Conservation (phyloP, 2,797 vertebrate genomes). For the Crotalus adamanteus region DNA sequence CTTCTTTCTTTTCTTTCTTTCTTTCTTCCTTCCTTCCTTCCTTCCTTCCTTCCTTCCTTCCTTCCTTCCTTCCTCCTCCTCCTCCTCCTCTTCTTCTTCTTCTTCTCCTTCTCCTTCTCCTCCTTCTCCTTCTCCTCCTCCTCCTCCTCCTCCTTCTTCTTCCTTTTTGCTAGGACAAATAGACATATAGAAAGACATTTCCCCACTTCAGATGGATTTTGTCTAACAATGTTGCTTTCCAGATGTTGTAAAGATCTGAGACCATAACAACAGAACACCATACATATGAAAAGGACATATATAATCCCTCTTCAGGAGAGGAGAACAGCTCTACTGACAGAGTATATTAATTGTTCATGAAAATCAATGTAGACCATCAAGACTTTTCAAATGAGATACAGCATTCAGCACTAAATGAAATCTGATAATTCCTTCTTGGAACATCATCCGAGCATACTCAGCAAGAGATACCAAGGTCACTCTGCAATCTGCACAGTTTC, state of each 20-base stretch:
- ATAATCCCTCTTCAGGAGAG: slow-evolving; percentile 22
- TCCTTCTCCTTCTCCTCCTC: too few relatives aligned
- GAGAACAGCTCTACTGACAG: slow-evolving; percentile 26
- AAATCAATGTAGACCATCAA: slow-evolving; percentile 56
- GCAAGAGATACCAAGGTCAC: slow-evolving; percentile 50
- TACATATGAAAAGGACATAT: slow-evolving; percentile 23
- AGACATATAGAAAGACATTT: not conserved
- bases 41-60: too few relatives aligned
- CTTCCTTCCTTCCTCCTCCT: not conserved
- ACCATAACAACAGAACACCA: not conserved
- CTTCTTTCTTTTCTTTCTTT: too few relatives aligned
- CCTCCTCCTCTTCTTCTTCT: too few relatives aligned
- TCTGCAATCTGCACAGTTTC: not conserved
- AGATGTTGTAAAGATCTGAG: slow-evolving; percentile 50
- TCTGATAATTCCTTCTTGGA: slow-evolving; percentile 45
- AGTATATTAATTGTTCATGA: slow-evolving; percentile 58
- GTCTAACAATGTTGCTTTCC: slow-evolving; percentile 19
- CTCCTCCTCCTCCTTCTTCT: too few relatives aligned
- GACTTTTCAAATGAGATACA: slow-evolving; percentile 34
- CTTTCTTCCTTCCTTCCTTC: too few relatives aligned
- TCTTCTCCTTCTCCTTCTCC: too few relatives aligned
- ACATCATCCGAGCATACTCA: slow-evolving; percentile 13
- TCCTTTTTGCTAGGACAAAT: not conserved
- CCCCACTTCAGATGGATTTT: not conserved
- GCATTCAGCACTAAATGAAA: slow-evolving; percentile 49